These are phyloP conservation scores for Drosophila carrolli DNA, from an alignment of 1,140 invertebrate species.

Conservation along the genomic window DNA sequence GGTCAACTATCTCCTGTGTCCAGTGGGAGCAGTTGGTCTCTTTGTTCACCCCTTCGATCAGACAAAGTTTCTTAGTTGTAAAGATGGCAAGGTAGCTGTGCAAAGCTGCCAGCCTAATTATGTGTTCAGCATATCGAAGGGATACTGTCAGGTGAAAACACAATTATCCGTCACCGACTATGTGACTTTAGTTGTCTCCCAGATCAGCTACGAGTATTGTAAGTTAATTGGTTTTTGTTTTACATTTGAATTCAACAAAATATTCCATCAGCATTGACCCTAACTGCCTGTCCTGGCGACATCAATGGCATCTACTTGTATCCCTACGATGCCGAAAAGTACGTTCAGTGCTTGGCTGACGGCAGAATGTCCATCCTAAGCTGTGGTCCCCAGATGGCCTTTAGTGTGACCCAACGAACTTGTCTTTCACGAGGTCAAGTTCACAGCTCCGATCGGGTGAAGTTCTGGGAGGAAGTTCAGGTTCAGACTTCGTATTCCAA, in stretches of 20 bases:
- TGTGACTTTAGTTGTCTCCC: slow-evolving; percentile 61
- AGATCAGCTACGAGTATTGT: slow-evolving; percentile 67
- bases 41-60: slow-evolving; percentile 88
- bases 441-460: slow-evolving; percentile 29
- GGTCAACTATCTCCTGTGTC: slow-evolving; percentile 47
- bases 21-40: slow-evolving; percentile 84
- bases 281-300: slow-evolving; percentile 49
- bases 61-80: slow-evolving; percentile 88
- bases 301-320: slow-evolving; percentile 68
- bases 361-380: slow-evolving; percentile 52
- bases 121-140: slow-evolving; percentile 87
- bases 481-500: slow-evolving; percentile 35
- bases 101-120: slow-evolving; percentile 88
- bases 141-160: slow-evolving; percentile 87
- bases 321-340: slow-evolving; percentile 73
- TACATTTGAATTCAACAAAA: neutral
- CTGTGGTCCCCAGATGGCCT: slow-evolving; percentile 50
- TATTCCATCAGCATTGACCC: slow-evolving; percentile 42
- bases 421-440: slow-evolving; percentile 35
- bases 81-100: slow-evolving; percentile 86
- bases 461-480: slow-evolving; percentile 38
- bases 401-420: slow-evolving; percentile 40
- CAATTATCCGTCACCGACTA: slow-evolving; percentile 84
- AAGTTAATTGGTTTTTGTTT: slow-evolving; percentile 35
- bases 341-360: slow-evolving; percentile 49